Evolutionary conservation across 1,140 invertebrate species (phyloP), one percentile per base, ranked within the genome.

Genomic region (Drosophila arizonae): DNA sequence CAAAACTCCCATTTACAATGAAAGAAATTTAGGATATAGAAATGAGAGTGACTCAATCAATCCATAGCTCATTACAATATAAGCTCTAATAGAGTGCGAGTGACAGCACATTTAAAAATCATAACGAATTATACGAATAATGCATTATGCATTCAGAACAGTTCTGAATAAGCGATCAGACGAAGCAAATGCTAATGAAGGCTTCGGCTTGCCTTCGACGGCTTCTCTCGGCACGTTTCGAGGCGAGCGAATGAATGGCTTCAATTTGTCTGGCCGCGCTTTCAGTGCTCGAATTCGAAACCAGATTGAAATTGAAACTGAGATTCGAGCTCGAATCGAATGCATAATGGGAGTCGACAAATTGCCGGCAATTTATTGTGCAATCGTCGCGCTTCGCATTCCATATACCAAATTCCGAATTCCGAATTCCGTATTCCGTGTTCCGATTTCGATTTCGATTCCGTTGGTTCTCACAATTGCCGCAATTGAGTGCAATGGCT

Each of bases 391-490:
- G 45, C 33, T 39, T 15, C 30, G 21, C 11, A 48, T 55, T 56
- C 17, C 17, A n/a, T 48, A 62, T 39, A 3, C 36, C 43, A 10
- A 45, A 17, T 36, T 63, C n/a, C 66, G 26, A 30, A 58, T 63
- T 46, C 57, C 66, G 17, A 39, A 50, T 73, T 65, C 28, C 50
- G 24, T 46, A 55, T 76, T 45, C 41, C 57, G 36, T 54, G 50
- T 67, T 54, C 17, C 46, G 17, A 26, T 43, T 39, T 62, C 33
- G 13, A 61, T 61, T 46, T 10, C 41, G 26, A 56, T 56, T 52
- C 10, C 21, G 5, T 58, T 60, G 77, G 79, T 82, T 81, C 79
- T 82, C 79, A 81, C 79, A 71, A 66, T 82, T 82, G 71, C 79
- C 48, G 56, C 75, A 81, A 60, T 76, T 58, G 67, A 74, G 78